A percentile compares a stretch with the other conserved stretches of the same genome.
phyloP scores from a whole-genome alignment of 2,888 invertebrate genomes.

The Synergus gifuensis region DNA sequence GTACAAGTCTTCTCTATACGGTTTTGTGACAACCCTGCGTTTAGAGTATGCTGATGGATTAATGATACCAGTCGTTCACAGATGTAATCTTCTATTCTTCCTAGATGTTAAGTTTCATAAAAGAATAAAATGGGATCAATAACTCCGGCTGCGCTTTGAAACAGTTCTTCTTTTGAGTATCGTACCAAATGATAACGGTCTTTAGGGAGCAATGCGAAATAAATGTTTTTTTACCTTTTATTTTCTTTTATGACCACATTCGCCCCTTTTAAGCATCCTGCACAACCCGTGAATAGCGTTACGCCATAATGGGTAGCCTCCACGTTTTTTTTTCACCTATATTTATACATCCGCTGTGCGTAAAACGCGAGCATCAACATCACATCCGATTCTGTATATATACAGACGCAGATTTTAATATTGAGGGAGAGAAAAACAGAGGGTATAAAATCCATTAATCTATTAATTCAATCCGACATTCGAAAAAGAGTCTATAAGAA shows the following conservation, averaged over 20 bases:
- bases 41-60: too few relatives aligned
- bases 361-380: slow-evolving; percentile 11
- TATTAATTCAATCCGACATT: background rate
- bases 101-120: too few relatives aligned
- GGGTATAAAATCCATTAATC: background rate
- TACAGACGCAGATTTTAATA: background rate
- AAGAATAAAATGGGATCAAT: background rate
- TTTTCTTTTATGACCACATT: background rate
- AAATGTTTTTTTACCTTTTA: background rate
- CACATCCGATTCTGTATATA: background rate
- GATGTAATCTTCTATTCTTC: too few relatives aligned
- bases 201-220: background rate
- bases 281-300: background rate
- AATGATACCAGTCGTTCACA: too few relatives aligned
- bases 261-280: background rate
- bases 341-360: slow-evolving; percentile 34
- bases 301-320: background rate
- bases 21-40: too few relatives aligned
- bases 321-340: slow-evolving; percentile 28
- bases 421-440: background rate
- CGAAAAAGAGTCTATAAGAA: background rate
- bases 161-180: background rate
- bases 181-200: background rate
- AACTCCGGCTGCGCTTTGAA: background rate
- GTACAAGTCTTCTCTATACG: too few relatives aligned